Base-by-base conservation (phyloP, 2,888 invertebrate genomes). In the Dioctria linearis region DNA sequence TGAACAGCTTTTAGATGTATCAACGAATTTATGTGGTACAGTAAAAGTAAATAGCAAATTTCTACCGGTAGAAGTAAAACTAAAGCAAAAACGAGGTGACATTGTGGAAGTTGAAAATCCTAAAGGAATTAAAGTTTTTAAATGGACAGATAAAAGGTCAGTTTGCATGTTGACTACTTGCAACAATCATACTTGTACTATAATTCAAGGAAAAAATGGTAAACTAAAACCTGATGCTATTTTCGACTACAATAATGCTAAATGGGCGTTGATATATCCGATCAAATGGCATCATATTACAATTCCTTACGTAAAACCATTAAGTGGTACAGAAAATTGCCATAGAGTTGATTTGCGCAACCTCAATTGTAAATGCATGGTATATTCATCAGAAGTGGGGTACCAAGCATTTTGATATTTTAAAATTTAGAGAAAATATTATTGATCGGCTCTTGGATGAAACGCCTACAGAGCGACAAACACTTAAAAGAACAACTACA, bases 41-140 rank as follows among this genome's bases (percentile, higher is more conserved):
- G 49, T 85, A 25, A 81, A 83, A 69, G 25, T 75, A 79, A 85
- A 83, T 57, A 80, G 84, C 46, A 85, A 81, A 84, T 82, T 83
- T 51, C 67, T 85, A 78, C 85, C 85, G 25, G 40, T 25, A 6
- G 11, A 63, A 6, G 79, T 84, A 85, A 83, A 86, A 81, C 79
- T 85, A 67, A 37, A 69, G 49, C 51, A 73, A 59, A 83, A 85
- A 59, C 85, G 84, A 73, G 85, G 85, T 67, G 78, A 84, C 82
- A 82, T 84, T 61, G 83, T 81, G 51, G 84, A 84, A 57, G 81
- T 82, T 78, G 85, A 84, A 84, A 85, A 85, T 75, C 83, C 82
- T 83, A 84, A 82, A 73, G 84, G 84, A 37, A 83, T 85, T n/a
- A 83, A 82, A 80, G 81, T 84, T 63, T 67, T 85, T 43, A 84